Evolutionary conservation across 2,888 invertebrate species (phyloP), one percentile per base, ranked within the genome.

Genomic region (Elysia crispata): DNA sequence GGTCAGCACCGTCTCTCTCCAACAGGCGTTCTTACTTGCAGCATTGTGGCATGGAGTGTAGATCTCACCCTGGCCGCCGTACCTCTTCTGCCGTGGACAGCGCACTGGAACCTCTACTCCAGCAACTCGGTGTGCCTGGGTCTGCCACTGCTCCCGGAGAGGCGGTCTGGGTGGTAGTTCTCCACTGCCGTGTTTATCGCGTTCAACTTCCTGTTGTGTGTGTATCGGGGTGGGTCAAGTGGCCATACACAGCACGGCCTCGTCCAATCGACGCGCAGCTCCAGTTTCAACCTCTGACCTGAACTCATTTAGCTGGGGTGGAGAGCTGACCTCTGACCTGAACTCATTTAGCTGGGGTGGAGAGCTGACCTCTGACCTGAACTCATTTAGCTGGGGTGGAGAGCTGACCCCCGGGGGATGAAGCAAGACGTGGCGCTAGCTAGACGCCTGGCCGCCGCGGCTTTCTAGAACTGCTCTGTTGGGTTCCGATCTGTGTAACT

Each of bases 121-220:
- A 77, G 77, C 73, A 77, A 80, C 25, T 90, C 89, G 1, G 90
- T 91, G 18, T 92, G 92, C 81, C 80, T 92, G 23, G 88, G 91
- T 0, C 83, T 91, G 18, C 90, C 91, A 49, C 86, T 91, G 20
- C 90, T 91, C 20, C 86, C 86, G 41, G 88, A 89, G 72, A 83
- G 84, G 54, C 87, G 88, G 0, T 86, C 89, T 15, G 91, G 91
- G 8, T 91, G 91, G 91, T 89, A 91, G 75, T 91, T 90, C 80
- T 87, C 89, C 6, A 85, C 89, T 6, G 88, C 87, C 5, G 83
- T 91, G 11, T 91, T 90, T 76, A 86, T 91, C 62, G 83, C 87
- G 60, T 83, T 89, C 31, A 91, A 91, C 81, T 86, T 90, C 11
- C 57, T 88, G 6, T 57, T 67, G 28, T 91, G 91, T 91, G 0